These are phyloP conservation scores for Chaetorhynchus papuensis DNA, from an alignment of 2,113 vertebrate species.

Conservation along the genomic window DNA sequence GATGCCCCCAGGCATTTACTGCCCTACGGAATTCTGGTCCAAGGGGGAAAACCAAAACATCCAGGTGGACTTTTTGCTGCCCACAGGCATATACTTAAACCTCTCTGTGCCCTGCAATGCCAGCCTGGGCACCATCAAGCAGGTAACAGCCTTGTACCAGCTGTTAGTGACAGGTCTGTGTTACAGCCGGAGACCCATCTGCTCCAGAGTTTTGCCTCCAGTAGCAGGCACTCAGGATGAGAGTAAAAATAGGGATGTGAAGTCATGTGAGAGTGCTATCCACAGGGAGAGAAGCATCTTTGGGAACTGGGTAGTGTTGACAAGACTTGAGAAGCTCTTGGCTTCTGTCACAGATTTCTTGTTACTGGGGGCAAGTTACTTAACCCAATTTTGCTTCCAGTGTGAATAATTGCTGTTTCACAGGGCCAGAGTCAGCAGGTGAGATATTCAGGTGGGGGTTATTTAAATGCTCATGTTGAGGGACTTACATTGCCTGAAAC, in stretches of 20 bases:
- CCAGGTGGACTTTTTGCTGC: constrained; percentile 91
- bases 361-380: background rate
- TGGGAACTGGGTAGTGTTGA: background rate
- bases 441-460: background rate
- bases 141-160: constrained; percentile 68
- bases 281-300: background rate
- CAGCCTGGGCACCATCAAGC: constrained; percentile 89
- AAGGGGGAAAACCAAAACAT: constrained; percentile 84
- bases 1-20: constrained; percentile 95
- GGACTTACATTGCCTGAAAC: background rate
- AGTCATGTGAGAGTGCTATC: background rate
- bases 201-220: background rate
- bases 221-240: background rate
- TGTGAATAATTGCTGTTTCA: background rate
- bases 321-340: background rate
- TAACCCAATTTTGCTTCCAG: background rate
- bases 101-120: constrained; percentile 86
- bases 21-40: constrained; percentile 91
- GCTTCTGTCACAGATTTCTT: background rate
- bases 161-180: background rate
- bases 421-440: background rate
- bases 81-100: constrained; percentile 92
- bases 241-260: background rate
- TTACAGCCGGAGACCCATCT: background rate
- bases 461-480: background rate